A percentile compares a stretch with the other conserved stretches of the same genome.
These are phyloP conservation scores for Phoenicopterus ruber DNA, from an alignment of 2,113 vertebrate genomes.

Conservation along the genomic window DNA sequence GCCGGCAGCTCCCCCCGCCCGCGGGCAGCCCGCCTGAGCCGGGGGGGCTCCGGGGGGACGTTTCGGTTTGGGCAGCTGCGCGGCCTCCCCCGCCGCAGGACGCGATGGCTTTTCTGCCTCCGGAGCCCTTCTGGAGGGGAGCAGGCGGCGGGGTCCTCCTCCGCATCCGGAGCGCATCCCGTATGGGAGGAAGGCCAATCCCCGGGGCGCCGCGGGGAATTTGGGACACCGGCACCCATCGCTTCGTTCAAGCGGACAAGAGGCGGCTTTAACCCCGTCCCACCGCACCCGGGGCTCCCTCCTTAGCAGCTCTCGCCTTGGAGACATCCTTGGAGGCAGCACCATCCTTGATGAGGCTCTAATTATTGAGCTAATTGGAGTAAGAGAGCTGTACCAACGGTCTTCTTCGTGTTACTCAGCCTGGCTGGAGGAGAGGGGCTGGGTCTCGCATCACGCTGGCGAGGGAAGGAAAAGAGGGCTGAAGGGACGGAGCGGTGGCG, in stretches of 20 bases:
- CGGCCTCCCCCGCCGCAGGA: not conserved
- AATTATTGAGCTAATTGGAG: constrained; percentile 30
- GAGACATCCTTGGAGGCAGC: not conserved
- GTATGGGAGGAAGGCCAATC: not conserved
- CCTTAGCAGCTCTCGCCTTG: not conserved
- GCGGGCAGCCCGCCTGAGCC: too few species aligned
- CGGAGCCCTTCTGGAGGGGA: not conserved
- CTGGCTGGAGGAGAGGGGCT: not conserved
- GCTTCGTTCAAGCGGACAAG: not conserved
- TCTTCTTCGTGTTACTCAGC: not conserved
- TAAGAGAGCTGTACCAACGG: not conserved
- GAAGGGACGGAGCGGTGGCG: accelerated
- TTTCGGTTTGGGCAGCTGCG: not conserved
- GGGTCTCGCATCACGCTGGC: accelerated
- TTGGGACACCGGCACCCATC: not conserved
- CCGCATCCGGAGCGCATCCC: accelerated
- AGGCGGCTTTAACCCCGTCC: not conserved
- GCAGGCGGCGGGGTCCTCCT: too few species aligned
- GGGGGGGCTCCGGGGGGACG: accelerated
- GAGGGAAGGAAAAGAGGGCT: not conserved
- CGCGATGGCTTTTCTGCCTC: not conserved
- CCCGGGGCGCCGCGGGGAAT: accelerated
- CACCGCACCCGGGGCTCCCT: not conserved
- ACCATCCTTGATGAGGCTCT: not conserved
- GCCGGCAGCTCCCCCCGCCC: not conserved